phyloP scores from a whole-genome alignment of 1,140 invertebrate genomes.

The Drosophila baimaii region DNA sequence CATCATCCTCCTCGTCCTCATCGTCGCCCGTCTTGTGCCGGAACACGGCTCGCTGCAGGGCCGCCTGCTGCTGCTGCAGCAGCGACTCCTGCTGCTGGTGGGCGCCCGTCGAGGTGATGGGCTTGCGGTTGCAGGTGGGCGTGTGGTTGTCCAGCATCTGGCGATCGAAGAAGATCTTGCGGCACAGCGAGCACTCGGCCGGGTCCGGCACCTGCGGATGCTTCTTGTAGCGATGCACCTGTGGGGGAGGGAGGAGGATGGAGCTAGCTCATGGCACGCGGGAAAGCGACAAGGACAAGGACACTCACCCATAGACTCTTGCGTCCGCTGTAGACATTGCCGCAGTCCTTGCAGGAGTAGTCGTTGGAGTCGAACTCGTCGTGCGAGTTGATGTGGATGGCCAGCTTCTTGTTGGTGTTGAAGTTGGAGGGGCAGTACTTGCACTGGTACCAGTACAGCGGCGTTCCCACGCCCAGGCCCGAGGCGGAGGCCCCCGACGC shows the following conservation, averaged over 20 bases:
- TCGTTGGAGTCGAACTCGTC: constrained; percentile 83
- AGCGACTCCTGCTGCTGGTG: constrained; percentile 58
- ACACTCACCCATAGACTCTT: constrained; percentile 82
- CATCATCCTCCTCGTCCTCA: constrained; percentile 73
- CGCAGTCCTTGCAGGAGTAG: constrained; percentile 84
- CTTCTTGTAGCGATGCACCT: constrained; percentile 84
- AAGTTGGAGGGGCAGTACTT: constrained; percentile 84
- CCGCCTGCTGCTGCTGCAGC: constrained; percentile 20
- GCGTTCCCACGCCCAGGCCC: constrained; percentile 25
- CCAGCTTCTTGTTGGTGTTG: constrained; percentile 83
- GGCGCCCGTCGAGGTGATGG: constrained; percentile 71
- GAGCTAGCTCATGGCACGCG: too few relatives aligned
- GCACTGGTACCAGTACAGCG: constrained; percentile 83
- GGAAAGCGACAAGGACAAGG: too few relatives aligned
- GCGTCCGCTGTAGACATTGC: constrained; percentile 82
- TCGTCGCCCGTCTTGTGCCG: constrained; percentile 81
- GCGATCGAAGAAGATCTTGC: constrained; percentile 82
- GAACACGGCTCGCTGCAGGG: constrained; percentile 46
- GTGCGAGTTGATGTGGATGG: constrained; percentile 84
- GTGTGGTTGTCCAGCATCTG: constrained; percentile 82
- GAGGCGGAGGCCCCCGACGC: not conserved
- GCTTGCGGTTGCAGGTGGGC: constrained; percentile 81
- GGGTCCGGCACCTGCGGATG: constrained; percentile 82
- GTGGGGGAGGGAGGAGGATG: too few relatives aligned
- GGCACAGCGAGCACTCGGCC: constrained; percentile 77